phyloP scores from a whole-genome alignment of 2,113 vertebrate genomes.

The Globicephala melas region DNA sequence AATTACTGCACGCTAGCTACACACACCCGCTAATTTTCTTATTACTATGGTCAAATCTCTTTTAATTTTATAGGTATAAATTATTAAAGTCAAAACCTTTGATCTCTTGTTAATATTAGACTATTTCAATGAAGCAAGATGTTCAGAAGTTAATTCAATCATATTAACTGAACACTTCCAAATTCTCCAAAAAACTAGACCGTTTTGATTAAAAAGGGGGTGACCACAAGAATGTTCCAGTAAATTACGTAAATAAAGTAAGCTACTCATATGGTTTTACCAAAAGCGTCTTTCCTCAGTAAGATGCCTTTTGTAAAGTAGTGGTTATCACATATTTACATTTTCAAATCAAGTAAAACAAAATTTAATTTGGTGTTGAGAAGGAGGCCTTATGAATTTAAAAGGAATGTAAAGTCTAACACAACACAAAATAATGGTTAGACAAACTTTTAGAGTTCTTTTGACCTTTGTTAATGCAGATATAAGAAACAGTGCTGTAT shows the following conservation, averaged over 20 bases:
- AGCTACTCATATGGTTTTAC: slow-evolving; percentile 45
- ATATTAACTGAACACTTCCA: slow-evolving; percentile 70
- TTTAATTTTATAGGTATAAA: slow-evolving; percentile 77
- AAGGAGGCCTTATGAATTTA: neutral
- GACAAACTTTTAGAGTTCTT: neutral
- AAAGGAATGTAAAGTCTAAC: neutral
- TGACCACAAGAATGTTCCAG: slow-evolving; percentile 48
- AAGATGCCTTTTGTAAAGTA: neutral
- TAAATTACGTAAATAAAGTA: slow-evolving; percentile 67
- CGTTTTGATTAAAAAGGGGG: neutral
- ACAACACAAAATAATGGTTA: neutral
- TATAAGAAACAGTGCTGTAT: neutral
- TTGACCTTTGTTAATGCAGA: neutral
- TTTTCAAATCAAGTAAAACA: neutral
- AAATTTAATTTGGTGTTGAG: neutral
- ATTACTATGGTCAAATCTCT: slow-evolving; percentile 70
- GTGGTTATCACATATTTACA: neutral
- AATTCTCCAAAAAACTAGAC: slow-evolving; percentile 63
- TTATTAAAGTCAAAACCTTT: slow-evolving; percentile 80
- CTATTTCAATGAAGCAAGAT: slow-evolving; percentile 77
- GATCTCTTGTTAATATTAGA: slow-evolving; percentile 77
- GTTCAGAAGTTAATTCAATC: slow-evolving; percentile 77
- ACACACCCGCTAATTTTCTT: neutral
- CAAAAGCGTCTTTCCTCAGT: slow-evolving; percentile 35
- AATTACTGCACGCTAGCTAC: slow-evolving; percentile 46